These are phyloP conservation scores for Nycteola revayana DNA, from an alignment of 2,888 invertebrate species.

Conservation along the genomic window DNA sequence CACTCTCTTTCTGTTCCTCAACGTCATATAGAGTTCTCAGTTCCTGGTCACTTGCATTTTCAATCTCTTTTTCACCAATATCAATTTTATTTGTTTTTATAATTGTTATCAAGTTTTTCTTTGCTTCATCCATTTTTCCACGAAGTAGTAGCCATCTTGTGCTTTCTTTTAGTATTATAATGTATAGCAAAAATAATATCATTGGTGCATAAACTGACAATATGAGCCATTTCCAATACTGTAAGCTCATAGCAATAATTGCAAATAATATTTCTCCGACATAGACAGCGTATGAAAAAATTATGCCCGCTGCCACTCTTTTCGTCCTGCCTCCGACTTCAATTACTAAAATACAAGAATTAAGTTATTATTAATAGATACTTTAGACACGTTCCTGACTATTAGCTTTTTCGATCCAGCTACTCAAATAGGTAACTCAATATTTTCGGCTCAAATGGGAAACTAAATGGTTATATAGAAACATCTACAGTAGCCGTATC, in stretches of 20 bases:
- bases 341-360: constrained; percentile 50
- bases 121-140: constrained; percentile 53
- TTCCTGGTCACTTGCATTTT: constrained; percentile 47
- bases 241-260: constrained; percentile 53
- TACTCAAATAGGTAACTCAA: no score
- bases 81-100: constrained; percentile 53
- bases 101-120: constrained; percentile 45
- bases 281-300: constrained; percentile 62
- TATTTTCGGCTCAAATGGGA: no score
- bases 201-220: constrained; percentile 53
- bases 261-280: constrained; percentile 61
- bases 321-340: constrained; percentile 66
- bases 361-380: background rate
- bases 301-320: constrained; percentile 56
- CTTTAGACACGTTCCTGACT: no score
- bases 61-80: constrained; percentile 46
- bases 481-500: no score
- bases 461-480: no score
- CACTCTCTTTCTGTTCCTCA: constrained; percentile 51
- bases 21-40: constrained; percentile 51
- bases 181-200: constrained; percentile 48
- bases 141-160: constrained; percentile 62
- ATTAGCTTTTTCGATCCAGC: no score
- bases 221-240: constrained; percentile 61
- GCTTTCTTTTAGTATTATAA: constrained; percentile 54